Conservation (phyloP, 2,888 invertebrate species). For the Sclerodermus sp. region DNA sequence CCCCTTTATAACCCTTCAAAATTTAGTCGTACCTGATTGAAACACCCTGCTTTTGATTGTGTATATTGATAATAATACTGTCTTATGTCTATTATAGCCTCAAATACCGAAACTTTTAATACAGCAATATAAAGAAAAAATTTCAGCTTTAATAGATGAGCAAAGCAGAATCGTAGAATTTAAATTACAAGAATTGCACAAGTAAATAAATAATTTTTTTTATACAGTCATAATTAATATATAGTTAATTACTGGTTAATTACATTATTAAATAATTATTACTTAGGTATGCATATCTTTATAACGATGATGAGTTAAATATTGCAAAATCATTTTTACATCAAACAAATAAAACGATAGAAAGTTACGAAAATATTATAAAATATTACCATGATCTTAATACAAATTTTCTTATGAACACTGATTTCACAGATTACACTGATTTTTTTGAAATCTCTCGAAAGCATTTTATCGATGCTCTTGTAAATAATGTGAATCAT, state of each 20-base stretch:
- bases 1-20: too few relatives aligned
- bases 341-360: conserved; percentile 64
- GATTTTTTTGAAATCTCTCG: conserved; percentile 87
- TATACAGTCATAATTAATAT: neutral
- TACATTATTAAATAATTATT: neutral
- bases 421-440: conserved; percentile 70
- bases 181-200: conserved; percentile 68
- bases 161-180: conserved; percentile 74
- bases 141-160: conserved; percentile 69
- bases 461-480: conserved; percentile 71
- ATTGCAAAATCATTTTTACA: conserved; percentile 68
- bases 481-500: conserved; percentile 70
- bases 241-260: neutral
- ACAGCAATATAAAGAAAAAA: conserved; percentile 64
- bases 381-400: conserved; percentile 65
- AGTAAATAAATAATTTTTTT: conserved; percentile 13
- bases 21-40: too few relatives aligned
- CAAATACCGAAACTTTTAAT: conserved; percentile 69
- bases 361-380: conserved; percentile 66
- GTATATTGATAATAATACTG: too few relatives aligned
- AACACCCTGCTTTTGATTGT: too few relatives aligned
- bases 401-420: conserved; percentile 63
- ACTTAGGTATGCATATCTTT: conserved; percentile 32
- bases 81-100: conserved; percentile 22
- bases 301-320: conserved; percentile 37